phyloP scores from a whole-genome alignment of 1,140 invertebrate genomes.

The Drosophila orena region DNA sequence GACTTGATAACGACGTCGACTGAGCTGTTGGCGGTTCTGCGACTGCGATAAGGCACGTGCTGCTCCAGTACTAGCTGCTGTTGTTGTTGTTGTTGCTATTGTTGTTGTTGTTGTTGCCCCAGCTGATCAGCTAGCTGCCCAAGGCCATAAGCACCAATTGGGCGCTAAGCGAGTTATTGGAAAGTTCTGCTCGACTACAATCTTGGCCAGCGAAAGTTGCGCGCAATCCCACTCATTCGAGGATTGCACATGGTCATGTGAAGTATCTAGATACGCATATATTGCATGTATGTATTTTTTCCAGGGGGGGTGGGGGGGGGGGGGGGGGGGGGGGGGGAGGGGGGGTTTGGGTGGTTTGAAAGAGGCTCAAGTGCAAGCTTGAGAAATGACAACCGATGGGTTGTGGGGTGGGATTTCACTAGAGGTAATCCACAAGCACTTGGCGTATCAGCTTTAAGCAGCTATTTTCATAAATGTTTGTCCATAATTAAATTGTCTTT shows the following conservation, averaged over 20 bases:
- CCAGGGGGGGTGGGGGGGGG: too few species aligned
- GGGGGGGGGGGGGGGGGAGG: too few species aligned
- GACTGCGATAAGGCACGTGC: conserved; percentile 53
- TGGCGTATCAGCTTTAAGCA: too few species aligned
- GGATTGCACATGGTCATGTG: conserved; percentile 20
- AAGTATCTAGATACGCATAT: conserved; percentile 2
- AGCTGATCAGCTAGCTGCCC: conserved; percentile 36
- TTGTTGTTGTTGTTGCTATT: conserved; percentile 6
- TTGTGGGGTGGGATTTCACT: too few species aligned
- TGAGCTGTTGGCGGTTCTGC: not conserved
- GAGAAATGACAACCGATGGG: too few species aligned
- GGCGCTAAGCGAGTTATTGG: not conserved
- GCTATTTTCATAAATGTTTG: too few species aligned
- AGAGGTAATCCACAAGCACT: too few species aligned
- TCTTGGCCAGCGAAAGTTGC: not conserved
- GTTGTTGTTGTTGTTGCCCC: conserved; percentile 1
- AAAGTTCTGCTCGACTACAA: not conserved
- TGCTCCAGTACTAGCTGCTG: not conserved
- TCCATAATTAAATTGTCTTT: too few species aligned
- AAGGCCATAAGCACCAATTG: conserved; percentile 29
- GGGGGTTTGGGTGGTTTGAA: too few species aligned
- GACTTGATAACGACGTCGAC: conserved; percentile 56
- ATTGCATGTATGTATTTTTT: too few species aligned
- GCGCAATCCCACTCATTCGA: not conserved
- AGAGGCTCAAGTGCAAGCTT: too few species aligned